A percentile compares a stretch with the other conserved stretches of the same genome.
These are phyloP conservation scores for Halichoerus grypus DNA, from an alignment of 2,113 vertebrate species.

Conservation along the genomic window DNA sequence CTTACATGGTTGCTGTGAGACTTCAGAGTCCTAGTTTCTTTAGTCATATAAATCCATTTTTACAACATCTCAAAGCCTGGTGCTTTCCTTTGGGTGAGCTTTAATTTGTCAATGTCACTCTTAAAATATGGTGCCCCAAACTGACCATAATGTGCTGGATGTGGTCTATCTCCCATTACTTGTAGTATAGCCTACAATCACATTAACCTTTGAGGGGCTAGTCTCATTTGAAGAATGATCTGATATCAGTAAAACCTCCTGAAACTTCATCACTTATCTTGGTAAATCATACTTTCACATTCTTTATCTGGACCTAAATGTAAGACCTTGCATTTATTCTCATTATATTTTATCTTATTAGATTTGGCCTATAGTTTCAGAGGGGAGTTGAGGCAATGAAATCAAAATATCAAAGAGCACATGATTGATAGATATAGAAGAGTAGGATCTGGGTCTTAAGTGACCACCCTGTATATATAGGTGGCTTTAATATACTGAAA, in stretches of 20 bases:
- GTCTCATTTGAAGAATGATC: background rate
- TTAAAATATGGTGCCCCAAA: background rate
- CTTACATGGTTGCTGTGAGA: background rate
- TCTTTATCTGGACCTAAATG: constrained; percentile 10
- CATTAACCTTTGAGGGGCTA: background rate
- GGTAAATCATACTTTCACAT: background rate
- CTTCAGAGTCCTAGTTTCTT: background rate
- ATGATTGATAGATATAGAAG: background rate
- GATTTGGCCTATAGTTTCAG: background rate
- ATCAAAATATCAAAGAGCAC: background rate
- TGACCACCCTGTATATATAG: background rate
- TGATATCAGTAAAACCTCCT: background rate
- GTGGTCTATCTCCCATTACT: background rate
- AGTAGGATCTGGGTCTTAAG: background rate
- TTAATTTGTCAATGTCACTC: background rate
- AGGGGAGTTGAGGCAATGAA: background rate
- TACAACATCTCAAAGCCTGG: background rate
- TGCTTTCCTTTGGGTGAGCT: background rate
- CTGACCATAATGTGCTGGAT: background rate
- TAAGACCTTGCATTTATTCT: constrained; percentile 1
- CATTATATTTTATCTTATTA: constrained; percentile 17
- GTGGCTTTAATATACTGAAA: background rate
- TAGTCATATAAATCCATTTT: background rate
- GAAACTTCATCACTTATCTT: background rate
- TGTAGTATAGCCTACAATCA: background rate